Evolutionary conservation across 2,797 vertebrate species (phyloP).

Genomic region (Coluber constrictor): DNA sequence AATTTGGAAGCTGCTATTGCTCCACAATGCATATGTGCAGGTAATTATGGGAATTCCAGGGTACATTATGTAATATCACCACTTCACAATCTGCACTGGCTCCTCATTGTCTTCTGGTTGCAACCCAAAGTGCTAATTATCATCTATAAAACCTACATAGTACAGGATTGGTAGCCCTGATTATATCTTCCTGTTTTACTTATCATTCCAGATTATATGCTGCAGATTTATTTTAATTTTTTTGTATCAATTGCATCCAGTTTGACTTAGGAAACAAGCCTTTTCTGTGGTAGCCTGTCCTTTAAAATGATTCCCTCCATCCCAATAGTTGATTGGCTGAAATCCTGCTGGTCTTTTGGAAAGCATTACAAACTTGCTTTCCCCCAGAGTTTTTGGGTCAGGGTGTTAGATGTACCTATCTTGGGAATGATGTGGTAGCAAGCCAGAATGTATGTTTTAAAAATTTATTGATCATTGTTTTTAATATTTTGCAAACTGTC

Average conservation of each 20-base stretch:
- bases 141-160: neutral
- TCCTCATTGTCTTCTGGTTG: neutral
- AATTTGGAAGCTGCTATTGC: neutral
- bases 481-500: neutral
- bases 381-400: neutral
- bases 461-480: neutral
- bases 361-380: neutral
- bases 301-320: neutral
- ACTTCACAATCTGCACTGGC: neutral
- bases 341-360: neutral
- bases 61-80: neutral
- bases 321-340: neutral
- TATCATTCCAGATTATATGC: neutral
- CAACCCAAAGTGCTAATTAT: neutral
- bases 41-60: neutral
- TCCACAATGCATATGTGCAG: neutral
- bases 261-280: neutral
- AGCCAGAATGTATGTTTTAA: neutral
- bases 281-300: neutral
- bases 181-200: neutral
- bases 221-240: neutral
- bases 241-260: neutral
- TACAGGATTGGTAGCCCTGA: neutral
- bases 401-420: neutral
- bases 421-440: neutral